phyloP scores from a whole-genome alignment of 2,888 invertebrate species.

The Archips crataeganus region DNA sequence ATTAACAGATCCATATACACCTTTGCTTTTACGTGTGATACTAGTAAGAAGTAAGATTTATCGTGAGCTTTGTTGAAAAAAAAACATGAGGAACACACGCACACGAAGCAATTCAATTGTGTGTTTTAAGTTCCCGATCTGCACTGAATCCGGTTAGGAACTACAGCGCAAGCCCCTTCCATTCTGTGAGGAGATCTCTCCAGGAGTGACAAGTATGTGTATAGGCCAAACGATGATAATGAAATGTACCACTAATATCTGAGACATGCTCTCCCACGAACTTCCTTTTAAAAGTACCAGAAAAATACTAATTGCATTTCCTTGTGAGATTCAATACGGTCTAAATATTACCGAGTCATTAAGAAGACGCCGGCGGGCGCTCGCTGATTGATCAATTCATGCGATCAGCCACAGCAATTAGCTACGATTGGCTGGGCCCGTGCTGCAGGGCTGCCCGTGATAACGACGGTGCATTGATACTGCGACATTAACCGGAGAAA shows the following conservation, averaged over 20 bases:
- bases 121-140: too few species aligned
- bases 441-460: slow-evolving; percentile 19
- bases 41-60: too few species aligned
- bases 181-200: too few species aligned
- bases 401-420: slow-evolving; percentile 31
- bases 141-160: too few species aligned
- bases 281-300: neutral
- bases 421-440: slow-evolving; percentile 16
- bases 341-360: slow-evolving; percentile 9
- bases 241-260: neutral
- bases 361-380: slow-evolving; percentile 3
- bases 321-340: slow-evolving; percentile 9
- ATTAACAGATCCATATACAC: too few species aligned
- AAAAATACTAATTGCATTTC: slow-evolving; percentile 8
- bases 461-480: neutral
- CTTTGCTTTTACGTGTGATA: too few species aligned
- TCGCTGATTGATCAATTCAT: slow-evolving; percentile 30
- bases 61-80: too few species aligned
- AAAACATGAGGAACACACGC: too few species aligned
- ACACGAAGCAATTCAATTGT: too few species aligned
- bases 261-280: neutral
- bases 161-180: too few species aligned
- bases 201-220: too few species aligned
- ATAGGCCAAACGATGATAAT: neutral
- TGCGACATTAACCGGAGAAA: neutral